Evolutionary conservation across 2,113 vertebrate genomes (phyloP).

Genomic region (Himantopus leucocephalus): DNA sequence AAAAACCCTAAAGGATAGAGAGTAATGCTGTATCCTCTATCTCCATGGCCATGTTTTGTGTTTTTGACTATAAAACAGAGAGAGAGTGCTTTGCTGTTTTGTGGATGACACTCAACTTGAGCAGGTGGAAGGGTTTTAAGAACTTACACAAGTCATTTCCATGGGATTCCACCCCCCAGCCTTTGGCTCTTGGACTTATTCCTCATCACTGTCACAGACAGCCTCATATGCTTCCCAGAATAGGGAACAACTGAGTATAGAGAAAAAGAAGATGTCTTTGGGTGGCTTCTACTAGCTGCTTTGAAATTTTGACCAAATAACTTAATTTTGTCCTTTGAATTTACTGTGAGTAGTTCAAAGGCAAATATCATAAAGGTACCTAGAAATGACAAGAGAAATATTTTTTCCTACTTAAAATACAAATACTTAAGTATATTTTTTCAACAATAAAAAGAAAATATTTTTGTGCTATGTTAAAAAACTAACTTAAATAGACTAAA

Average conservation of each 20-base stretch:
- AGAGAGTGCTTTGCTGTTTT: not conserved
- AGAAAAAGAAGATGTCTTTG: not conserved
- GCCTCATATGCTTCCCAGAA: not conserved
- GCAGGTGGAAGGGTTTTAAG: not conserved
- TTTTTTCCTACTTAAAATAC: not conserved
- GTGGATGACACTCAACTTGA: not conserved
- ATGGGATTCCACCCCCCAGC: not conserved
- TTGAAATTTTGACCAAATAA: not conserved
- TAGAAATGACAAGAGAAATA: not conserved
- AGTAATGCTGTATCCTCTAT: not conserved
- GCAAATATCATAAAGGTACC: not conserved
- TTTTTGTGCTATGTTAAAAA: not conserved
- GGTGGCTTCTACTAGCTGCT: not conserved
- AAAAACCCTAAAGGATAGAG: not conserved
- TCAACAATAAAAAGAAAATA: not conserved
- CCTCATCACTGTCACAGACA: not conserved
- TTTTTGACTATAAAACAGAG: not conserved
- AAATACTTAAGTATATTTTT: not conserved
- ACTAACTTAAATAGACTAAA: not conserved
- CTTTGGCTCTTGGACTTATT: not conserved
- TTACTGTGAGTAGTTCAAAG: not conserved
- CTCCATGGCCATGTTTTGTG: not conserved
- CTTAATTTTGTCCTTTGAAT: not conserved
- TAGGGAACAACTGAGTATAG: not conserved
- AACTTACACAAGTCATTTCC: not conserved